Percentiles rank a stretch among this genome's conserved stretches.
phyloP scores from a whole-genome alignment of 1,140 invertebrate genomes.

The Pseudomyrmex gracilis region DNA sequence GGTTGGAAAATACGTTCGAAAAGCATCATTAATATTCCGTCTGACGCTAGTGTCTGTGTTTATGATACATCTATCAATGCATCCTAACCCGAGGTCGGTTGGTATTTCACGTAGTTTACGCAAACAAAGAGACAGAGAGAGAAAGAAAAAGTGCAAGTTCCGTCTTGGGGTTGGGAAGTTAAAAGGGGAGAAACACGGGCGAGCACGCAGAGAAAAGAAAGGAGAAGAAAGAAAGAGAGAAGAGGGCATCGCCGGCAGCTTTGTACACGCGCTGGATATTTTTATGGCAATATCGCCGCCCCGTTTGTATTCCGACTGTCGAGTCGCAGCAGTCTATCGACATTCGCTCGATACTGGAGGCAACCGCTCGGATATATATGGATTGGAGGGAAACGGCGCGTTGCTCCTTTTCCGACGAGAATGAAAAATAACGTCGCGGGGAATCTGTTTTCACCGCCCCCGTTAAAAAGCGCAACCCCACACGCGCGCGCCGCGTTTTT shows the following conservation, averaged over 20 bases:
- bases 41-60: constrained; percentile 13
- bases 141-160: background rate
- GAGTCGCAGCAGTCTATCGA: constrained; percentile 67
- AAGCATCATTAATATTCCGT: constrained; percentile 48
- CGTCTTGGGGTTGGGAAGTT: constrained; percentile 34
- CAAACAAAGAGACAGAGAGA: constrained; percentile 14
- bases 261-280: constrained; percentile 67
- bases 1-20: constrained; percentile 6
- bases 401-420: constrained; percentile 68
- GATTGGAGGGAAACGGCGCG: constrained; percentile 67
- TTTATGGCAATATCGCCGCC: constrained; percentile 68
- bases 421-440: constrained; percentile 67
- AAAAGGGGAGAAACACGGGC: constrained; percentile 25
- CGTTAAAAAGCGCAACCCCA: constrained; percentile 53
- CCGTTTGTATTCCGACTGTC: constrained; percentile 69
- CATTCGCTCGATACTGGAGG: constrained; percentile 68
- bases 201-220: background rate
- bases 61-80: constrained; percentile 58
- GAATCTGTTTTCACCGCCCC: constrained; percentile 59
- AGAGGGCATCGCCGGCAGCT: constrained; percentile 20
- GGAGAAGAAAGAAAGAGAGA: background rate
- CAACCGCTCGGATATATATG: constrained; percentile 61
- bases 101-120: constrained; percentile 23
- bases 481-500: constrained; percentile 1
- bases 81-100: constrained; percentile 21